A percentile compares a stretch with the other conserved stretches of the same genome.
Conservation (phyloP, 2,113 vertebrate genomes). For the Phalacrocorax brasilianus region DNA sequence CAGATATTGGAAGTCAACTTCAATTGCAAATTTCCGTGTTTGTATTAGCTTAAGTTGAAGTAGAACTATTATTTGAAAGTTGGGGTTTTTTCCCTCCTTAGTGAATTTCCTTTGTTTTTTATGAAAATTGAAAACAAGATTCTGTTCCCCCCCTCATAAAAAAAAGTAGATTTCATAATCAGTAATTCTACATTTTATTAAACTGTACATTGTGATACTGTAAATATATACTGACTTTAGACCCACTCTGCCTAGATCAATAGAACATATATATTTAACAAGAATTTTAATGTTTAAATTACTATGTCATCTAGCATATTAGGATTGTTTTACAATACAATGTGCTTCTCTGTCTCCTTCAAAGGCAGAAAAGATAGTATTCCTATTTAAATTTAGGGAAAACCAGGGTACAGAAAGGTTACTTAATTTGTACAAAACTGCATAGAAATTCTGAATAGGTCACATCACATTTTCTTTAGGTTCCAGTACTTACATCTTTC, state of each 20-base stretch:
- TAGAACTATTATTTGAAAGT: constrained; percentile 27
- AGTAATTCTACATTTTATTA: constrained; percentile 12
- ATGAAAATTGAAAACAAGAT: neutral
- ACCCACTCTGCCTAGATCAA: neutral
- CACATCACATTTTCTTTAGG: neutral
- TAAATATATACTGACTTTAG: neutral
- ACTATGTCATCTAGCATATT: neutral
- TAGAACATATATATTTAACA: neutral
- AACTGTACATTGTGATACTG: neutral
- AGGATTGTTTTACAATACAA: neutral
- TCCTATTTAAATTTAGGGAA: neutral
- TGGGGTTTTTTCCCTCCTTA: neutral
- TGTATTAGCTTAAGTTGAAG: constrained; percentile 69
- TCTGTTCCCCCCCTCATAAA: neutral
- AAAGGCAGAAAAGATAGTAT: neutral
- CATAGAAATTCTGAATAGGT: neutral
- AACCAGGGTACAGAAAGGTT: neutral
- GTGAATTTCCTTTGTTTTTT: constrained; percentile 45
- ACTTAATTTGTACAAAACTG: neutral
- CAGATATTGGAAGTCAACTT: constrained; percentile 66
- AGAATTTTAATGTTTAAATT: neutral
- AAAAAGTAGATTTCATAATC: neutral
- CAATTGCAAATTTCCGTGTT: constrained; percentile 68
- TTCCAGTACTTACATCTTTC: neutral
- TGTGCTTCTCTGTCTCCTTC: neutral